A percentile compares a stretch with the other conserved stretches of the same genome.
Conservation (phyloP, 2,113 vertebrate genomes). For the Nycticorax nycticorax region DNA sequence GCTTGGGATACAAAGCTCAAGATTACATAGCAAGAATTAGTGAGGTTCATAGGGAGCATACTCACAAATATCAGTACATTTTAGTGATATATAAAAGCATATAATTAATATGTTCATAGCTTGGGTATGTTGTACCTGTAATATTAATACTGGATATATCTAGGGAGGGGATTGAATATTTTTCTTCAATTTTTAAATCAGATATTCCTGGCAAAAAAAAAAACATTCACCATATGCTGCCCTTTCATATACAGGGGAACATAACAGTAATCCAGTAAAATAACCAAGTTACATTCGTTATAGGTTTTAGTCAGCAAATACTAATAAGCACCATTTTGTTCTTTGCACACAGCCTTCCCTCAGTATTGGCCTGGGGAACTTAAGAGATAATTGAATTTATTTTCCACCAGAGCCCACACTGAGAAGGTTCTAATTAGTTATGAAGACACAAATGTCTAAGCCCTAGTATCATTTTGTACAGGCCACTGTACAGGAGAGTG, state of each 20-base stretch:
- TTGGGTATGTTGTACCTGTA: not conserved
- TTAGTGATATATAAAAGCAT: not conserved
- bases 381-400: not conserved
- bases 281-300: fast-evolving
- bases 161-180: fast-evolving
- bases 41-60: not conserved
- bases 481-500: not conserved
- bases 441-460: not conserved
- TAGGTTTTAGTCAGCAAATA: not conserved
- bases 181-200: not conserved
- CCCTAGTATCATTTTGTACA: not conserved
- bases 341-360: not conserved
- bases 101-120: not conserved
- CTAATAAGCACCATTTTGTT: not conserved
- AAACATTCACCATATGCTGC: not conserved
- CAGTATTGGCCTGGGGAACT: not conserved
- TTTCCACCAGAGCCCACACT: not conserved
- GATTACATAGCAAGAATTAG: not conserved
- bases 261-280: not conserved
- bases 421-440: not conserved
- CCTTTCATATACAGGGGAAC: not conserved
- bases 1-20: not conserved
- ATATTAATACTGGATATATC: not conserved
- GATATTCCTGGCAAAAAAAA: not conserved
- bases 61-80: not conserved